A percentile compares a stretch with the other conserved stretches of the same genome.
phyloP scores from a whole-genome alignment of 2,113 vertebrate genomes.

The Pelmatolapia mariae region DNA sequence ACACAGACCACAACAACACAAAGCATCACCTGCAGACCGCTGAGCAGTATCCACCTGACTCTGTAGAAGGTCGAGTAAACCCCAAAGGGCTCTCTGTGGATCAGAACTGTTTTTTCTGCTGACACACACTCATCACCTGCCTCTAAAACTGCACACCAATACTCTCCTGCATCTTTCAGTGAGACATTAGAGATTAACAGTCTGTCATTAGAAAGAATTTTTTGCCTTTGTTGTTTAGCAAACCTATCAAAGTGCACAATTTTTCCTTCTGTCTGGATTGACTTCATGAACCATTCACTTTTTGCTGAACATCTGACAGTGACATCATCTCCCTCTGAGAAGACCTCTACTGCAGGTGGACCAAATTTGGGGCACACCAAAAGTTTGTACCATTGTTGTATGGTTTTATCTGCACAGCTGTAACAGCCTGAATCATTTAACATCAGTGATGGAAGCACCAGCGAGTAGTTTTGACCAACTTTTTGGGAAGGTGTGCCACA shows the following conservation, averaged over 20 bases:
- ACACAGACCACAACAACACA: neutral
- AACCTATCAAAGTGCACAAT: too few relatives aligned
- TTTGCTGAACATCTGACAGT: neutral
- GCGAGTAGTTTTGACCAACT: neutral
- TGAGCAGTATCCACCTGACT: neutral
- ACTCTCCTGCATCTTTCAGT: neutral
- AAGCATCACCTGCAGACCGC: neutral
- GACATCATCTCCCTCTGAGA: neutral
- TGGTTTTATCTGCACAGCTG: neutral
- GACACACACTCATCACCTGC: fast-evolving
- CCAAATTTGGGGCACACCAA: neutral
- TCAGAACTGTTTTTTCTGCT: neutral
- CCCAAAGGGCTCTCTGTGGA: neutral
- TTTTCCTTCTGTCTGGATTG: too few relatives aligned
- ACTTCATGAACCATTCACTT: too few relatives aligned
- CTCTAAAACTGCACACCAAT: neutral
- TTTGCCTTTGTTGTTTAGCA: too few relatives aligned
- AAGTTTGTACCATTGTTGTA: neutral
- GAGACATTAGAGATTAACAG: neutral
- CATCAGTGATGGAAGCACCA: neutral
- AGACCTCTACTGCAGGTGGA: neutral
- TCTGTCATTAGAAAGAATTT: too few relatives aligned
- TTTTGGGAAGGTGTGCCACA: fast-evolving
- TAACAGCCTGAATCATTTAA: neutral
- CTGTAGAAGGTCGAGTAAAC: neutral